Base-by-base conservation (phyloP, 2,797 vertebrate species). In the Chiloscyllium punctatum region DNA sequence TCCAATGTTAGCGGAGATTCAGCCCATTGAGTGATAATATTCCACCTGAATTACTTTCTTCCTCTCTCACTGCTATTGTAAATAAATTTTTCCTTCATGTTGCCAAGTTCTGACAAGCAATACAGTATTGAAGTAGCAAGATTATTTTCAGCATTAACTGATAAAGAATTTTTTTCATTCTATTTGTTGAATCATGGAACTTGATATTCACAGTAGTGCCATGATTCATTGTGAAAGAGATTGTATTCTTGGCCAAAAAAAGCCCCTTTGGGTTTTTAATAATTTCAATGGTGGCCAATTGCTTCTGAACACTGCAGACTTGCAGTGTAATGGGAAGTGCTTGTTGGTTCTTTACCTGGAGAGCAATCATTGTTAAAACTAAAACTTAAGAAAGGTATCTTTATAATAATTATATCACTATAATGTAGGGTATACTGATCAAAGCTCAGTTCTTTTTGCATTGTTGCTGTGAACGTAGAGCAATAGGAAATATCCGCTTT, bases 141-240 rank as follows among this genome's bases (percentile, higher is more conserved):
- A 92, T 92, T 92, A 69, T 69, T 92, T 92, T 69, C 66, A 69
- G 90, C 62, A 37, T 42, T 92, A 62, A 69, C 66, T 69, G 90
- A 92, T 69, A 92, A 69, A 92, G n/a, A 92, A 11, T 53, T 33
- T 37, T 48, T 92, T 42, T 37, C 90, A n/a, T 92, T 51, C 94
- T 72, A 74, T 51, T 74, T n/a, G 69, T 51, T 27, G 48, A 77
- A 77, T 51, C 5, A 6, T 95, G 42, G 48, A 95, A 95, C 71
- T 21, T 13, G 48, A 95, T 72, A 95, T 53, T 95, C 42, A 74
- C 69, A 48, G 71, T 95, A n/a, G 48, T 74, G 30, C 30, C 51
- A 37, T 95, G 94, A 95, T 30, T 33, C 94, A 51, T 33, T 33
- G 48, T 51, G 71, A 77, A 95, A 53, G 42, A 95, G 71, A 53